Conservation (phyloP, 2,888 invertebrate genomes). For the Athrips mouffetella region DNA sequence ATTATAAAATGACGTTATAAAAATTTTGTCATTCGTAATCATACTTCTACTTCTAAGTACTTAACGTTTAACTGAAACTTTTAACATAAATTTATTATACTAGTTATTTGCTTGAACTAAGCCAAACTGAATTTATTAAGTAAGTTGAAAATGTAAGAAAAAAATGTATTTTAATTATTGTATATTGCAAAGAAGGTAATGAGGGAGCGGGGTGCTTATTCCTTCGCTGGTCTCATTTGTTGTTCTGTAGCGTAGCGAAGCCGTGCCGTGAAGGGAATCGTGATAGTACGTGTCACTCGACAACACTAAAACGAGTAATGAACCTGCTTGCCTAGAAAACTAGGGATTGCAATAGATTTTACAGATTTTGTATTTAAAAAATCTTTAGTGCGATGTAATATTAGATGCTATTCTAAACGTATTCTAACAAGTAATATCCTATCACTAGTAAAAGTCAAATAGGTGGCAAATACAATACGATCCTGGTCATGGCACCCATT, state of each 20-base stretch:
- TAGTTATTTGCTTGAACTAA: constrained; percentile 79
- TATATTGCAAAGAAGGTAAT: constrained; percentile 61
- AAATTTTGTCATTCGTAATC: constrained; percentile 79
- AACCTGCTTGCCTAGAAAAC: neutral
- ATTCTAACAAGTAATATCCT: neutral
- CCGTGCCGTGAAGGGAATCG: constrained; percentile 6
- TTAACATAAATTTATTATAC: constrained; percentile 78
- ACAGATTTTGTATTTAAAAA: neutral
- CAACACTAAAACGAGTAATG: neutral
- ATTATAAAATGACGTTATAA: constrained; percentile 76
- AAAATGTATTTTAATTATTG: constrained; percentile 77
- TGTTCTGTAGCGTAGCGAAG: constrained; percentile 25
- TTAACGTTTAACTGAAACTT: constrained; percentile 76
- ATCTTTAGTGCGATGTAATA: neutral
- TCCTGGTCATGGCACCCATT: constrained; percentile 14
- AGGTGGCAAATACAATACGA: neutral
- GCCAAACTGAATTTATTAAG: constrained; percentile 80
- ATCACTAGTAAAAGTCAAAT: neutral
- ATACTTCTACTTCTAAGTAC: constrained; percentile 78
- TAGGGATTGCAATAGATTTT: neutral
- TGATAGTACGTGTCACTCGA: neutral
- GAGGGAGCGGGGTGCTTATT: constrained; percentile 36
- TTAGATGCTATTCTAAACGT: neutral
- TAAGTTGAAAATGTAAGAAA: constrained; percentile 77
- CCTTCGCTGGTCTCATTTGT: constrained; percentile 37